phyloP scores from a whole-genome alignment of 2,888 invertebrate genomes.

The Trimorus sp. region DNA sequence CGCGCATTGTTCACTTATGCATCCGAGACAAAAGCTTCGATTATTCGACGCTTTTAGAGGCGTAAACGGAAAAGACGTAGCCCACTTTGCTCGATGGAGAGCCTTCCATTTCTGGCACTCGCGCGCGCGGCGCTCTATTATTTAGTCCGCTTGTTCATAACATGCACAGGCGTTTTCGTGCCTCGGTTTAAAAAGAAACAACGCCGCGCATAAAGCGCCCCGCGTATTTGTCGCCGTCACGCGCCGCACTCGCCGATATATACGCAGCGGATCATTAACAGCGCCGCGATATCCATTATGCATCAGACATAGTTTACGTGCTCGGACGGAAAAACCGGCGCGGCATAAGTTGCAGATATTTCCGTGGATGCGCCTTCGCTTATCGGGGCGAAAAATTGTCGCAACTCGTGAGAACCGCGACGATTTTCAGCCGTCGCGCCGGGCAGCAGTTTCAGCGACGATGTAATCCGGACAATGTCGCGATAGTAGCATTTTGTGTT shows the following conservation, averaged over 20 bases:
- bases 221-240: constrained; percentile 41
- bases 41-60: constrained; percentile 67
- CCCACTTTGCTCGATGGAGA: constrained; percentile 72
- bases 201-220: constrained; percentile 27
- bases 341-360: not conserved
- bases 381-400: too few species aligned
- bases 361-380: too few species aligned
- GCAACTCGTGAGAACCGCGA: too few species aligned
- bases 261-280: constrained; percentile 54
- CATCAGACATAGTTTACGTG: constrained; percentile 47
- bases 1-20: constrained; percentile 52
- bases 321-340: constrained; percentile 24
- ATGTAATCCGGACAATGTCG: too few species aligned
- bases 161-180: constrained; percentile 36
- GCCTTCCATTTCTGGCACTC: constrained; percentile 69
- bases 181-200: constrained; percentile 36
- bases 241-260: constrained; percentile 16
- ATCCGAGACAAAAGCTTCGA: constrained; percentile 67
- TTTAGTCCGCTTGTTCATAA: constrained; percentile 50
- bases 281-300: constrained; percentile 43
- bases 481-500: too few species aligned
- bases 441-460: too few species aligned
- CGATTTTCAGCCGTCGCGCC: too few species aligned
- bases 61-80: constrained; percentile 67
- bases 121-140: constrained; percentile 44